phyloP scores from a whole-genome alignment of 2,797 vertebrate genomes.

The Spinus olivaceus region DNA sequence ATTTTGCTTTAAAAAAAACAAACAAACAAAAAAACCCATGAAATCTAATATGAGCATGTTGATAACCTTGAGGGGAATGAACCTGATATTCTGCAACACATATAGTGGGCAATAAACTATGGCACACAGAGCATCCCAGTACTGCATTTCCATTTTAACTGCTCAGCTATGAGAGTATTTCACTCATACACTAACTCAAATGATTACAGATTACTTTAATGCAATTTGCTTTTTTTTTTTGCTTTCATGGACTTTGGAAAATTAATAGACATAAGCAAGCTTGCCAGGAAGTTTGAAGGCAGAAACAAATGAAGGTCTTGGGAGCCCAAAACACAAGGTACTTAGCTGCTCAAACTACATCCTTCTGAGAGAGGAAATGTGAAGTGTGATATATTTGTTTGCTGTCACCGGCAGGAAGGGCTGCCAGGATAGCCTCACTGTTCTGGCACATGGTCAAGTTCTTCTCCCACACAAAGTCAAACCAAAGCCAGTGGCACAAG shows the following conservation, averaged over 20 bases:
- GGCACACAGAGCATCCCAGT: background rate
- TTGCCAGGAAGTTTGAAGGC: conserved; percentile 64
- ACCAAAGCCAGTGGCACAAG: conserved; percentile 2
- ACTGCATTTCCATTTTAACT: conserved; percentile 59
- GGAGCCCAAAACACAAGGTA: conserved; percentile 56
- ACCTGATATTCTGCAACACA: background rate
- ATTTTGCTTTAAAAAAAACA: background rate
- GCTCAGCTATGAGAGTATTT: conserved; percentile 52
- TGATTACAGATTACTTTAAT: conserved; percentile 69
- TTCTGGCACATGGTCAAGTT: conserved; percentile 47
- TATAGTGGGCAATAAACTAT: conserved; percentile 45
- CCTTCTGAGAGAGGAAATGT: conserved; percentile 59
- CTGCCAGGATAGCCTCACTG: conserved; percentile 52
- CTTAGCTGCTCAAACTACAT: conserved; percentile 36
- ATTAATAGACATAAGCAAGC: conserved; percentile 62
- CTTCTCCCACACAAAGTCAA: conserved; percentile 43
- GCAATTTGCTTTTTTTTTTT: conserved; percentile 51
- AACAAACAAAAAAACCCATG: background rate
- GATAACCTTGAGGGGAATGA: conserved; percentile 38
- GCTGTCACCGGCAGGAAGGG: conserved; percentile 31
- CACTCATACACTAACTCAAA: conserved; percentile 59
- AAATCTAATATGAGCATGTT: background rate
- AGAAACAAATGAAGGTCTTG: conserved; percentile 68
- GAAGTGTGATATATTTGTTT: conserved; percentile 59
- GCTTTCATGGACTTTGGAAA: conserved; percentile 60